These are phyloP conservation scores for Tenthredo notha DNA, from an alignment of 2,888 invertebrate genomes.

Conservation along the genomic window DNA sequence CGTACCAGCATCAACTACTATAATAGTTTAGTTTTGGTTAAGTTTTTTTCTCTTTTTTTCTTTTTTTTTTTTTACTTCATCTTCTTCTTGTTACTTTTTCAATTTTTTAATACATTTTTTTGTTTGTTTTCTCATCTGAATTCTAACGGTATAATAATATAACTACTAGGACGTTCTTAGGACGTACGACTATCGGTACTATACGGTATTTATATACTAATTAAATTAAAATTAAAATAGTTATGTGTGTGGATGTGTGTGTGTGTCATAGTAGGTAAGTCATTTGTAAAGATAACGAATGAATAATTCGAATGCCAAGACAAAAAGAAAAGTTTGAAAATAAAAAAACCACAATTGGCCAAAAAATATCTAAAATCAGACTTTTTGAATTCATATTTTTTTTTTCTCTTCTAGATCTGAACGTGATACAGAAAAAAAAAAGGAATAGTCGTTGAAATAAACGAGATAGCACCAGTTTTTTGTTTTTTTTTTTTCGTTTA, in stretches of 20 bases:
- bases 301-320: too few species aligned
- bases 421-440: background rate
- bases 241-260: too few species aligned
- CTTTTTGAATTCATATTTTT: too few species aligned
- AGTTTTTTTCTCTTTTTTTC: background rate
- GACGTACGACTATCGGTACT: background rate
- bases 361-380: too few species aligned
- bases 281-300: too few species aligned
- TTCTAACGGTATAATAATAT: background rate
- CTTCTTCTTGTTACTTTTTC: background rate
- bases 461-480: slow-evolving; percentile 17
- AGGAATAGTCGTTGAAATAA: background rate
- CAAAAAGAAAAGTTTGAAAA: too few species aligned
- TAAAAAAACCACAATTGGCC: too few species aligned
- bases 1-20: background rate
- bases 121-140: background rate
- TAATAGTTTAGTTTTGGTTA: background rate
- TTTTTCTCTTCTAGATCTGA: background rate
- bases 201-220: background rate
- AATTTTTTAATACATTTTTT: background rate
- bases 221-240: too few species aligned
- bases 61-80: background rate
- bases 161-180: background rate
- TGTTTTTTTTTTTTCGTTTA: background rate
- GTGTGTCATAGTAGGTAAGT: too few species aligned